Conservation (phyloP, 2,797 vertebrate species). For the Pantherophis alleghaniensis region DNA sequence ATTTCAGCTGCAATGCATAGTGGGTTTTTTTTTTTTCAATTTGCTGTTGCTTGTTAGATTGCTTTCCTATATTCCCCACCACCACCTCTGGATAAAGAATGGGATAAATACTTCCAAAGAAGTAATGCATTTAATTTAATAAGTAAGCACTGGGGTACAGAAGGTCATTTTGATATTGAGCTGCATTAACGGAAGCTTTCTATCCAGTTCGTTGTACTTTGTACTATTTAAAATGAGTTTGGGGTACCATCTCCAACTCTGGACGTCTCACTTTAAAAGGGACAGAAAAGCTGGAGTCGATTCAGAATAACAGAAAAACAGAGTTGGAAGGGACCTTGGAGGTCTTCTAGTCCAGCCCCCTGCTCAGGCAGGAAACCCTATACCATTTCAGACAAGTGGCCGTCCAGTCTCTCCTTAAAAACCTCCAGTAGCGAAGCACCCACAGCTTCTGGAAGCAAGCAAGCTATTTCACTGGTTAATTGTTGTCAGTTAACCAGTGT, state of each 20-base stretch:
- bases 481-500: too few species aligned
- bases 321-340: not conserved
- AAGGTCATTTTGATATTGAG: not conserved
- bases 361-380: not conserved
- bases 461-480: too few species aligned
- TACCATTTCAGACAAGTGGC: not conserved
- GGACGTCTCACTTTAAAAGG: not conserved
- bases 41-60: not conserved
- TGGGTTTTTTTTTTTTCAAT: not conserved
- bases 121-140: not conserved
- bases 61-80: not conserved
- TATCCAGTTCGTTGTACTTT: not conserved
- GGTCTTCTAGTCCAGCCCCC: not conserved
- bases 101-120: not conserved
- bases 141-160: not conserved
- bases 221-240: not conserved
- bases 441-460: not conserved
- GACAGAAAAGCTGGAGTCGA: not conserved
- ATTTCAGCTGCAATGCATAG: not conserved
- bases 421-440: not conserved
- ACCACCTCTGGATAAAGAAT: not conserved
- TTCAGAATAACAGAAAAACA: not conserved
- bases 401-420: not conserved
- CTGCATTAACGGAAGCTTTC: not conserved
- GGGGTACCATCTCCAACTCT: not conserved